Evolutionary conservation across 2,797 vertebrate genomes (phyloP).

Genomic region (Zenarchopterus dispar): DNA sequence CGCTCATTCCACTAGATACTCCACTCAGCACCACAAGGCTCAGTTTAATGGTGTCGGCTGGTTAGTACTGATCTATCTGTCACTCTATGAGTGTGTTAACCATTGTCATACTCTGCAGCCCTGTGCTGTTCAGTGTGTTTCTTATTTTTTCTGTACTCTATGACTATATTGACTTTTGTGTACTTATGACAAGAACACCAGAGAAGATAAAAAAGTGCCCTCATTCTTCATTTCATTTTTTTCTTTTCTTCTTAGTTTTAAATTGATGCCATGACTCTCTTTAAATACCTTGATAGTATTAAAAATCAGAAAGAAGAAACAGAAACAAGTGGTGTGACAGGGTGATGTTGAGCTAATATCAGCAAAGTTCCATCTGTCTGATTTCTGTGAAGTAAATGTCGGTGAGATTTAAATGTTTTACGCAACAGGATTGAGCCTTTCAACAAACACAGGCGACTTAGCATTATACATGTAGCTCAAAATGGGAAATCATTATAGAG

Average conservation of each 20-base stretch:
- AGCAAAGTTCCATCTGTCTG: conserved; percentile 29
- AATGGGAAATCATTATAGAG: no score
- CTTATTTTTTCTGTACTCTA: conserved; percentile 49
- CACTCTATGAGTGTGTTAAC: conserved; percentile 60
- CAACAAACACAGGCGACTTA: no score
- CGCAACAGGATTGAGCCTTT: background rate
- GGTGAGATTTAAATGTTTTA: conserved; percentile 30
- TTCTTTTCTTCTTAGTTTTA: conserved; percentile 7
- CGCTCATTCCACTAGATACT: conserved; percentile 65
- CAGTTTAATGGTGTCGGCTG: conserved; percentile 72
- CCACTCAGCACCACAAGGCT: conserved; percentile 68
- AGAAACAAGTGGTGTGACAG: conserved; percentile 27
- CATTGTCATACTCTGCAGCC: conserved; percentile 52
- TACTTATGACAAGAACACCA: conserved; percentile 28
- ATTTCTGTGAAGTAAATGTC: conserved; percentile 32
- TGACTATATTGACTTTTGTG: conserved; percentile 43
- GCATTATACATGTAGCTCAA: no score
- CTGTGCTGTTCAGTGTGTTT: conserved; percentile 39
- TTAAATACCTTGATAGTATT: conserved; percentile 15
- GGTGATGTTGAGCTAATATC: conserved; percentile 48
- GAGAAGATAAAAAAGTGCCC: conserved; percentile 23
- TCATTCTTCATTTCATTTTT: background rate
- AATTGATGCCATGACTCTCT: conserved; percentile 13
- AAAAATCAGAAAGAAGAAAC: background rate
- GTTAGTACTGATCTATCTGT: conserved; percentile 74